Conservation (phyloP, 2,797 vertebrate species). For the Pantherophis vulpinus region DNA sequence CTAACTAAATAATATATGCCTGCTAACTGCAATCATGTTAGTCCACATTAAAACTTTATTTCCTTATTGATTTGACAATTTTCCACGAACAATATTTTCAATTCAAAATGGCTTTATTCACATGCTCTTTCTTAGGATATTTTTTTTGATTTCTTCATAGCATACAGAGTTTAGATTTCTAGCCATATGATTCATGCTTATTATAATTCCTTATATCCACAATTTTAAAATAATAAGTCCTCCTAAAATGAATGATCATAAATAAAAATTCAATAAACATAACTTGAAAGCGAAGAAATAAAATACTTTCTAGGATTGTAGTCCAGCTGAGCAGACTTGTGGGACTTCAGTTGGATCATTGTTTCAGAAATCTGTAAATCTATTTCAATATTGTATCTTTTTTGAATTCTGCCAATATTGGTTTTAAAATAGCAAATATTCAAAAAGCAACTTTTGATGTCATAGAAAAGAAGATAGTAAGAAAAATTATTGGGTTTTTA, state of each 20-base stretch:
- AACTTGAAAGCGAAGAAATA: background rate
- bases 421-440: background rate
- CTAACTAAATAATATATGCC: background rate
- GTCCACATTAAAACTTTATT: background rate
- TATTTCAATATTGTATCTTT: background rate
- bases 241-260: background rate
- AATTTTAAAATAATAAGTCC: background rate
- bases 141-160: background rate
- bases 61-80: background rate
- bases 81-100: background rate
- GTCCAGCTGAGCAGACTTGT: background rate
- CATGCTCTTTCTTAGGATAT: background rate
- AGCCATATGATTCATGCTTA: background rate
- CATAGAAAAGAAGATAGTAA: background rate
- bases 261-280: background rate
- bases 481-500: background rate
- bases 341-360: background rate
- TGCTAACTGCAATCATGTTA: background rate
- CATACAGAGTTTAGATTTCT: background rate
- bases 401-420: background rate
- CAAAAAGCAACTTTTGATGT: background rate
- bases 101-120: background rate
- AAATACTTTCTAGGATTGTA: background rate
- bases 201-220: background rate
- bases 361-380: background rate